These are phyloP conservation scores for Chondrosia reniformis DNA, from an alignment of 37 sponge, comb jelly and placozoan genomes.

Conservation along the genomic window DNA sequence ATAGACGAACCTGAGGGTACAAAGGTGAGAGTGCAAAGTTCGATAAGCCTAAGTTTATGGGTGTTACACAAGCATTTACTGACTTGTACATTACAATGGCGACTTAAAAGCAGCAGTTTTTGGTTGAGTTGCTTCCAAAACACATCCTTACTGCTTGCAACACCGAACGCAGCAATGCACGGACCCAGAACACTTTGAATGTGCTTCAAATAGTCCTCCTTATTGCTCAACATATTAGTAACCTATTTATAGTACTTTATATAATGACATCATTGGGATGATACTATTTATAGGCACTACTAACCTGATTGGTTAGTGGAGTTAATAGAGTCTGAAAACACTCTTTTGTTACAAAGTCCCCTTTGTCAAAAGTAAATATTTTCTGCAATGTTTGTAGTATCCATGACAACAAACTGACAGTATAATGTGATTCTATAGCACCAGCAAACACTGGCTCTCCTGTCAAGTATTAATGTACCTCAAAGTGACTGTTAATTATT, in stretches of 20 bases:
- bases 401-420: slow-evolving; percentile 30
- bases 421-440: background rate
- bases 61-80: background rate
- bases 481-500: background rate
- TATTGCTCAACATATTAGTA: slow-evolving; percentile 7
- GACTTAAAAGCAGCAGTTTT: slow-evolving; percentile 73
- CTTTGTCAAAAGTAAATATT: slow-evolving; percentile 60
- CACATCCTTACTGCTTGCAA: slow-evolving; percentile 64
- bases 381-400: slow-evolving; percentile 58
- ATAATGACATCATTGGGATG: no score
- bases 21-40: background rate
- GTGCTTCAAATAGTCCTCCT: background rate
- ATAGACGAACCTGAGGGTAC: slow-evolving; percentile 53
- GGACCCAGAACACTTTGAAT: slow-evolving; percentile 45
- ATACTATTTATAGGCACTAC: no score
- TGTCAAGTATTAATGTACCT: background rate
- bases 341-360: slow-evolving; percentile 62
- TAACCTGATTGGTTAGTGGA: slow-evolving; percentile 69
- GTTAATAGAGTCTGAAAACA: slow-evolving; percentile 54
- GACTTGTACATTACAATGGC: slow-evolving; percentile 41
- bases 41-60: background rate
- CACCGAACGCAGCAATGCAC: slow-evolving; percentile 85
- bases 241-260: no score
- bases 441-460: background rate
- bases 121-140: slow-evolving; percentile 87